phyloP scores from a whole-genome alignment of 2,113 vertebrate genomes.

The Melozone crissalis region DNA sequence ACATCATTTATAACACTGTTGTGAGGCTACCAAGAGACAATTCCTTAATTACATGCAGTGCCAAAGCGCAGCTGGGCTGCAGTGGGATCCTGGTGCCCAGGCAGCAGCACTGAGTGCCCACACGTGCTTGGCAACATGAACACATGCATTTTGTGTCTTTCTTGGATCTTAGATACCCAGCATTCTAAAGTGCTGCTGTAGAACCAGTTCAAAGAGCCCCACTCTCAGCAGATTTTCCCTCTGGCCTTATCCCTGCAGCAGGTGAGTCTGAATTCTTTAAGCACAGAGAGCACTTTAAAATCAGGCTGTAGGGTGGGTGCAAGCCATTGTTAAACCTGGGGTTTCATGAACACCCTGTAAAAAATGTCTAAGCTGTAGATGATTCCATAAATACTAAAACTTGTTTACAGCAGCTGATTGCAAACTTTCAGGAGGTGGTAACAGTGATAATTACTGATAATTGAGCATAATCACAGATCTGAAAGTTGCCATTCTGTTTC shows the following conservation, averaged over 20 bases:
- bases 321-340: neutral
- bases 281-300: neutral
- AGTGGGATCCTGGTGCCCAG: accelerated
- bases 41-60: neutral
- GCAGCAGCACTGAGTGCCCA: neutral
- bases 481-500: slow-evolving; percentile 1
- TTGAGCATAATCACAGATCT: slow-evolving; percentile 13
- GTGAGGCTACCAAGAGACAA: accelerated
- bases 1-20: neutral
- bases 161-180: neutral
- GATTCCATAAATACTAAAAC: neutral
- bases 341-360: neutral
- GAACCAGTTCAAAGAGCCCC: neutral
- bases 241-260: neutral
- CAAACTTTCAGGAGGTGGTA: neutral
- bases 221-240: neutral
- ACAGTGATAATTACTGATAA: neutral
- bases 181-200: neutral
- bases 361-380: neutral
- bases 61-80: neutral
- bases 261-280: neutral
- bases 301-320: neutral
- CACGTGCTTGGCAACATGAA: neutral
- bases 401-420: neutral
- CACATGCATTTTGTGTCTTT: neutral